phyloP scores from a whole-genome alignment of 2,797 vertebrate genomes.

The Poliocrania exsul region DNA sequence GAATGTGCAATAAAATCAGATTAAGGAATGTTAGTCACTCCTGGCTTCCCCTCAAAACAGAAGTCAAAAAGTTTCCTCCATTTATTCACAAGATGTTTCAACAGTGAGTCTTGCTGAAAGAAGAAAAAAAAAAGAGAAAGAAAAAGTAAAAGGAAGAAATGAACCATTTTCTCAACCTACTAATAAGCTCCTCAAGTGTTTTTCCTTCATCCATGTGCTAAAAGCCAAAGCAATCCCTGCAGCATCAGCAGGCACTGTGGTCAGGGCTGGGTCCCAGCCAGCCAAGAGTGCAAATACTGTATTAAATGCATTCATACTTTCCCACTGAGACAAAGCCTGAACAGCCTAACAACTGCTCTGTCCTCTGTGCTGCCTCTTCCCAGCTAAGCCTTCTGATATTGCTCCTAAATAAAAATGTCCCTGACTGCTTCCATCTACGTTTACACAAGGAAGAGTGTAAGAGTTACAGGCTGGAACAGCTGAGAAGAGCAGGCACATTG shows the following conservation, averaged over 20 bases:
- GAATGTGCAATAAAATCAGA: conserved; percentile 64
- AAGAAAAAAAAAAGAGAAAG: no score
- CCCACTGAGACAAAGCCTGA: conserved; percentile 55
- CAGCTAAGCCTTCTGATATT: conserved; percentile 34
- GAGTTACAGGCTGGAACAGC: background rate
- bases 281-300: conserved; percentile 45
- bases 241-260: conserved; percentile 3
- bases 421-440: conserved; percentile 31
- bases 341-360: conserved; percentile 30
- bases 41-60: conserved; percentile 66
- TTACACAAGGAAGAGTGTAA: conserved; percentile 35
- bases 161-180: background rate
- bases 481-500: background rate
- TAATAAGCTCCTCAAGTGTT: background rate
- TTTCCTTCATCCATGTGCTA: background rate
- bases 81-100: conserved; percentile 60
- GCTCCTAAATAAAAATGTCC: conserved; percentile 24
- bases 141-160: background rate
- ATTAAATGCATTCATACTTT: conserved; percentile 56
- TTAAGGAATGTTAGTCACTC: conserved; percentile 63
- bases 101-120: background rate
- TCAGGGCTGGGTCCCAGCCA: background rate
- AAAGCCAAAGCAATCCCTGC: conserved; percentile 14
- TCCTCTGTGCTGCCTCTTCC: conserved; percentile 28
- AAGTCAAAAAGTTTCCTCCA: conserved; percentile 57